A percentile compares a stretch with the other conserved stretches of the same genome.
These are phyloP conservation scores for Poeciliopsis occidentalis DNA, from an alignment of 2,113 vertebrate genomes.

Conservation along the genomic window DNA sequence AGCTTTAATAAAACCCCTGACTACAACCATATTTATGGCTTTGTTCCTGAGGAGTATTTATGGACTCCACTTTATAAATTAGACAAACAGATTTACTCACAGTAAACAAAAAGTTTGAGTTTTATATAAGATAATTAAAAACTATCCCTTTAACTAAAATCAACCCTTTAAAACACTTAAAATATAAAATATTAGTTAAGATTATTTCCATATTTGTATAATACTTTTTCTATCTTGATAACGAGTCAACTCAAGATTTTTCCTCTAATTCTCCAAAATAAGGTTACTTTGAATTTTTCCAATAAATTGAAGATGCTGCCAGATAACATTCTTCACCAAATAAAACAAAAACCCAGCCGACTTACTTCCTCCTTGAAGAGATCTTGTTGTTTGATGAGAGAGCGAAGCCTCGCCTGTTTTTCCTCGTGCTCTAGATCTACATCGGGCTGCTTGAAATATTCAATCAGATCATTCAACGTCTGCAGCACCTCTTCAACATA, in stretches of 20 bases:
- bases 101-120: too few relatives aligned
- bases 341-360: neutral
- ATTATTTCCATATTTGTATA: too few relatives aligned
- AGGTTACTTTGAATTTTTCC: neutral
- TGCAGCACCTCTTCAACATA: slow-evolving; percentile 91
- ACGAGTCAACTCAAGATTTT: neutral
- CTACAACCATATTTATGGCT: neutral
- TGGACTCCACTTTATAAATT: neutral
- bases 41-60: neutral
- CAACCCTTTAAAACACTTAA: too few relatives aligned
- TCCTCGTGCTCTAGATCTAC: slow-evolving; percentile 91
- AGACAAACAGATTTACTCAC: neutral
- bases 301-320: neutral
- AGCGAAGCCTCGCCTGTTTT: slow-evolving; percentile 93
- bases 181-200: too few relatives aligned
- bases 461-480: slow-evolving; percentile 93
- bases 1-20: neutral
- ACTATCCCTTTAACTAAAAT: too few relatives aligned
- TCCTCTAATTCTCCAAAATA: neutral
- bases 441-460: slow-evolving; percentile 93
- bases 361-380: slow-evolving; percentile 96
- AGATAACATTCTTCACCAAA: neutral
- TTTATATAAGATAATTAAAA: neutral
- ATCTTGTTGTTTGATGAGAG: slow-evolving; percentile 96
- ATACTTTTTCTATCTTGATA: neutral